Percentiles rank a stretch among this genome's conserved stretches.
phyloP scores from a whole-genome alignment of 2,888 invertebrate genomes.

The Chymomyza amoena region DNA sequence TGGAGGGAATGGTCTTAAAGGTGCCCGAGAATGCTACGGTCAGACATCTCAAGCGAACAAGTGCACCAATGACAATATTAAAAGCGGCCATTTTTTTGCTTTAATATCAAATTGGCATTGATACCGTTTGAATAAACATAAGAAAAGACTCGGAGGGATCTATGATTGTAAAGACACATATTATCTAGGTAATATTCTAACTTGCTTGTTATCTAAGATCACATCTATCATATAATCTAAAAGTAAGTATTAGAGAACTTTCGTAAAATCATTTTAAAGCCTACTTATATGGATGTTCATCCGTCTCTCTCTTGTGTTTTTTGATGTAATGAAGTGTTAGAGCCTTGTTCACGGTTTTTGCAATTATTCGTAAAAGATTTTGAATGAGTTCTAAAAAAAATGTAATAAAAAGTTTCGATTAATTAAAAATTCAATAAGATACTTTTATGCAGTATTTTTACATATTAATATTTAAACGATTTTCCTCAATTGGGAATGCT shows the following conservation, averaged over 20 bases:
- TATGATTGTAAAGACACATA: not conserved
- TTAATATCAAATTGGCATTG: too few species aligned
- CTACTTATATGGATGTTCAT: not conserved
- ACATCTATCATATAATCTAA: not conserved
- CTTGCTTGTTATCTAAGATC: not conserved
- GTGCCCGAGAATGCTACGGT: too few species aligned
- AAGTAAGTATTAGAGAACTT: not conserved
- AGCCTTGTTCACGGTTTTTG: not conserved
- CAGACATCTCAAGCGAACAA: too few species aligned
- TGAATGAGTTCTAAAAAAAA: not conserved
- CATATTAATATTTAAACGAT: not conserved
- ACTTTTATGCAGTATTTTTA: not conserved
- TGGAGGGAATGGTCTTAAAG: too few species aligned
- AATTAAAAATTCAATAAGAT: too few species aligned
- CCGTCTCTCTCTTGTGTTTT: not conserved
- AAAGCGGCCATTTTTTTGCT: too few species aligned
- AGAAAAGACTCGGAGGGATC: too few species aligned
- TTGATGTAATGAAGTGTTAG: not conserved
- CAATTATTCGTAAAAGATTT: not conserved
- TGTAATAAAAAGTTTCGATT: not conserved
- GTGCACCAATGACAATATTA: too few species aligned
- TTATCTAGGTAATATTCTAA: not conserved
- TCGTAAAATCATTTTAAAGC: not conserved
- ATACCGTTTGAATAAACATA: not conserved
- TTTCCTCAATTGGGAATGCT: not conserved